A percentile compares a stretch with the other conserved stretches of the same genome.
Evolutionary conservation across 92 coral and sea anemone genomes (phyloP).

Genomic region (Epizoanthus fatuus): DNA sequence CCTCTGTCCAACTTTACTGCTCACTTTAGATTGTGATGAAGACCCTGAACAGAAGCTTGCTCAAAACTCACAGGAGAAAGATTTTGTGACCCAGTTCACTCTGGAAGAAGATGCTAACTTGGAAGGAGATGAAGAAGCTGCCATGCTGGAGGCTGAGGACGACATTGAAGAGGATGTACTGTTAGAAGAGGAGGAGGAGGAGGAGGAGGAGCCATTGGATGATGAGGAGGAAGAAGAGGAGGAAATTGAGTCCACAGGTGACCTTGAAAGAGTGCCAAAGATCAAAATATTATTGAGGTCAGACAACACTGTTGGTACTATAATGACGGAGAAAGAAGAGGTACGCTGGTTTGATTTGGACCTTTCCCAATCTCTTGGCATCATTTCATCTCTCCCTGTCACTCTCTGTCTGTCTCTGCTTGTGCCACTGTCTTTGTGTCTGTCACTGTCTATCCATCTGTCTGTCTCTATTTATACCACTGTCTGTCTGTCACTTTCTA

Average conservation of each 20-base stretch:
- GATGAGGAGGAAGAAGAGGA: slow-evolving; percentile 35
- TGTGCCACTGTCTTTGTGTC: not conserved
- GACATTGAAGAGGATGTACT: slow-evolving; percentile 63
- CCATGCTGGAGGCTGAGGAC: slow-evolving; percentile 2
- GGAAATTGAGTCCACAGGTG: slow-evolving; percentile 26
- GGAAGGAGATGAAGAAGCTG: slow-evolving; percentile 36
- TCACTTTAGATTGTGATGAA: slow-evolving; percentile 48
- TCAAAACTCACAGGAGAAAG: slow-evolving; percentile 82
- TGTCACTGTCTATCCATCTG: not conserved
- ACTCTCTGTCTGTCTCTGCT: not conserved
- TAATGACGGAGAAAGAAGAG: slow-evolving; percentile 67
- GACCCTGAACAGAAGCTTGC: slow-evolving; percentile 75
- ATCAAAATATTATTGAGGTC: slow-evolving; percentile 43
- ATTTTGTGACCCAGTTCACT: slow-evolving; percentile 70
- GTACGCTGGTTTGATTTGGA: not conserved
- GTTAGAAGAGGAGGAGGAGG: slow-evolving; percentile 50
- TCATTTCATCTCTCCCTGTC: too few relatives aligned
- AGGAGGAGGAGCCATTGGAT: slow-evolving; percentile 46
- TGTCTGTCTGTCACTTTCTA: too few relatives aligned
- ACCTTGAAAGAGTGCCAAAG: slow-evolving; percentile 19
- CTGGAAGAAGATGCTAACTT: slow-evolving; percentile 70
- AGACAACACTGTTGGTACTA: slow-evolving; percentile 30
- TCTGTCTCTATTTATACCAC: too few relatives aligned
- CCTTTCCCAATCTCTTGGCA: not conserved
- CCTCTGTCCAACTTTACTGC: not conserved